Conservation (phyloP, 2,888 invertebrate genomes). For the Drosophila suboccidentalis region DNA sequence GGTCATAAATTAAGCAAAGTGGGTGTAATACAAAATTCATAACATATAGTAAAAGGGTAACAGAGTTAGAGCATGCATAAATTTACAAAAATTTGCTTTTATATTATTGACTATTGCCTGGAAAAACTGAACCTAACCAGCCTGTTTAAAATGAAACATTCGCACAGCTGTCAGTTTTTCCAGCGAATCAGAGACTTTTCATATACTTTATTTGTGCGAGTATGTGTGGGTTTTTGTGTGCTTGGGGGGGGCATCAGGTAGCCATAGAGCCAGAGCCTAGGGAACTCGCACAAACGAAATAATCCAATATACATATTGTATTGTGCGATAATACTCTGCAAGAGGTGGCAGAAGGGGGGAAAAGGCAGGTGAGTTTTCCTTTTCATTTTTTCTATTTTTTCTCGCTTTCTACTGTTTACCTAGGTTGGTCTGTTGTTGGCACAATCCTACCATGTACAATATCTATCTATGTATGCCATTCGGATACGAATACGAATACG, state of each 20-base stretch:
- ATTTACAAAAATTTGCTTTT: background rate
- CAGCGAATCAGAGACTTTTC: slow-evolving; percentile 5
- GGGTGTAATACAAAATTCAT: background rate
- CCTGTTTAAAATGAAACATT: background rate
- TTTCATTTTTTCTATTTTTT: slow-evolving; percentile 26
- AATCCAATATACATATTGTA: slow-evolving; percentile 81
- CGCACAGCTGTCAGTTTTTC: slow-evolving; percentile 4
- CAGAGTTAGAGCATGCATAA: background rate
- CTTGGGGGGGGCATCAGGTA: slow-evolving; percentile 14
- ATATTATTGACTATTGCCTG: background rate
- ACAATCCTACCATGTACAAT: slow-evolving; percentile 24
- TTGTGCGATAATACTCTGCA: slow-evolving; percentile 75
- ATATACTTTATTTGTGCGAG: background rate
- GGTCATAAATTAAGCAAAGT: background rate
- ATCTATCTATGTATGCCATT: slow-evolving; percentile 29
- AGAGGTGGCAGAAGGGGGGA: slow-evolving; percentile 13
- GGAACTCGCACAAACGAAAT: slow-evolving; percentile 71
- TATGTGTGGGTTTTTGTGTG: background rate
- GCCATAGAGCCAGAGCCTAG: slow-evolving; percentile 30
- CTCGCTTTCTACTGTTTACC: slow-evolving; percentile 39
- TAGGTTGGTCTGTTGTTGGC: slow-evolving; percentile 49
- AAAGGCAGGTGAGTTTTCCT: slow-evolving; percentile 22
- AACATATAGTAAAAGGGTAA: background rate
- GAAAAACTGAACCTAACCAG: background rate
- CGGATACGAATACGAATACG: slow-evolving; percentile 5